These are phyloP conservation scores for Mallateleia sp. DNA, from an alignment of 2,888 invertebrate genomes.

Conservation along the genomic window DNA sequence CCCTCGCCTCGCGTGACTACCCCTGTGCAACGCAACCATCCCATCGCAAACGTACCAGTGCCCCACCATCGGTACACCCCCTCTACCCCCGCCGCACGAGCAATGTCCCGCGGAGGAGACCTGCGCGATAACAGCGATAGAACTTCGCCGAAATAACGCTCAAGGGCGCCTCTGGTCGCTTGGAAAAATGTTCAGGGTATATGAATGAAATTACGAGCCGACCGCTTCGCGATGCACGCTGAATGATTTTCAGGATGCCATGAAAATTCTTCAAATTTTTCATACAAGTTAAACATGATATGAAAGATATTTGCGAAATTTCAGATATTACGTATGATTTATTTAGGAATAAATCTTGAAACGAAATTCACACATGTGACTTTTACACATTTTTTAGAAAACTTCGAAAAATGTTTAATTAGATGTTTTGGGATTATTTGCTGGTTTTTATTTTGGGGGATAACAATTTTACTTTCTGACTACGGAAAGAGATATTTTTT, in stretches of 20 bases:
- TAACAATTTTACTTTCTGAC: too few relatives aligned
- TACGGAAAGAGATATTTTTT: too few relatives aligned
- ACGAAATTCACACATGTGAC: too few relatives aligned
- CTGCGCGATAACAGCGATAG: slow-evolving; percentile 71
- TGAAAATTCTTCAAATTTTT: slow-evolving; percentile 40
- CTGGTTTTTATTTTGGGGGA: too few relatives aligned
- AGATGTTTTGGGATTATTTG: too few relatives aligned
- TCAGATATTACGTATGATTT: not conserved
- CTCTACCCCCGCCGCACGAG: slow-evolving; percentile 53
- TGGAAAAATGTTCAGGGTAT: slow-evolving; percentile 67
- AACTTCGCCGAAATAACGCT: slow-evolving; percentile 83
- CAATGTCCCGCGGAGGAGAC: slow-evolving; percentile 74
- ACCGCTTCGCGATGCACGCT: slow-evolving; percentile 45
- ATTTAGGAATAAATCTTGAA: not conserved
- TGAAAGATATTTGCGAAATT: slow-evolving; percentile 24
- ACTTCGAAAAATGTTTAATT: too few relatives aligned
- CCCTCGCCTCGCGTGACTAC: slow-evolving; percentile 82
- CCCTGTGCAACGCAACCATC: slow-evolving; percentile 83
- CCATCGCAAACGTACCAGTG: slow-evolving; percentile 63
- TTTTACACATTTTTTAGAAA: too few relatives aligned
- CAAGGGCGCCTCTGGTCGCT: slow-evolving; percentile 86
- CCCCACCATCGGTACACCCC: slow-evolving; percentile 62
- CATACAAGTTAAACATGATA: slow-evolving; percentile 15
- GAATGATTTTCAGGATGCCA: slow-evolving; percentile 63
- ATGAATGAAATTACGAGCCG: slow-evolving; percentile 74